A percentile compares a stretch with the other conserved stretches of the same genome.
Evolutionary conservation across 64 coral and sea anemone genomes (phyloP).

Genomic region (Pachyseris speciosa): DNA sequence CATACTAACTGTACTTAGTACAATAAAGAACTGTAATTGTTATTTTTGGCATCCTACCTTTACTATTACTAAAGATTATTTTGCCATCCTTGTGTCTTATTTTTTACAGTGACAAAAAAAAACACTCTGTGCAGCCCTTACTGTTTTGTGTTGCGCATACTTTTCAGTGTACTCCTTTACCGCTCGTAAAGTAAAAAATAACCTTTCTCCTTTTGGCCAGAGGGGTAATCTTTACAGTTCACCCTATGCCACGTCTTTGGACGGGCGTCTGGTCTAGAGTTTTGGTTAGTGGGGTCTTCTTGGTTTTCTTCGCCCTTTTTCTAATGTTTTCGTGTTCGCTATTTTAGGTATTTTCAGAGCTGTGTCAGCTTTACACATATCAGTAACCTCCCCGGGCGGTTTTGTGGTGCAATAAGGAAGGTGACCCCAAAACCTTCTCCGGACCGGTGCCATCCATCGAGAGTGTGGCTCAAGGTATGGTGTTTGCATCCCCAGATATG

Average conservation of each 20-base stretch:
- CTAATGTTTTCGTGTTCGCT: not conserved
- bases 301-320: not conserved
- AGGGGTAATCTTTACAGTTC: not conserved
- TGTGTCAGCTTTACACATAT: not conserved
- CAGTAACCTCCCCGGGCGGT: not conserved
- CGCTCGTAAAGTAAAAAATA: not conserved
- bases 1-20: not conserved
- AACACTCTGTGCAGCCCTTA: too few relatives aligned
- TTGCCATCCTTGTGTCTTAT: not conserved
- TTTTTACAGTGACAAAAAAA: not conserved
- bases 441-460: not conserved
- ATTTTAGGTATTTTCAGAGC: slow-evolving; percentile 8
- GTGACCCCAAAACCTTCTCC: not conserved
- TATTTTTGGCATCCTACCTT: not conserved
- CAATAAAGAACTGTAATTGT: not conserved
- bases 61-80: not conserved
- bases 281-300: not conserved
- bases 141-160: not conserved
- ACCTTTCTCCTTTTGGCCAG: not conserved
- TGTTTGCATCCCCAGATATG: slow-evolving; percentile 1
- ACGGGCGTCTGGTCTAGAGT: slow-evolving; percentile 3
- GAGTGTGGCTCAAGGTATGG: slow-evolving; percentile 15
- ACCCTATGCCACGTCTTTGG: slow-evolving; percentile 2
- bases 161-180: not conserved
- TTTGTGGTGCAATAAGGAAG: not conserved